Evolutionary conservation across 2,113 vertebrate genomes (phyloP), one percentile per base, ranked within the genome.

Genomic region (Ondatra zibethicus): DNA sequence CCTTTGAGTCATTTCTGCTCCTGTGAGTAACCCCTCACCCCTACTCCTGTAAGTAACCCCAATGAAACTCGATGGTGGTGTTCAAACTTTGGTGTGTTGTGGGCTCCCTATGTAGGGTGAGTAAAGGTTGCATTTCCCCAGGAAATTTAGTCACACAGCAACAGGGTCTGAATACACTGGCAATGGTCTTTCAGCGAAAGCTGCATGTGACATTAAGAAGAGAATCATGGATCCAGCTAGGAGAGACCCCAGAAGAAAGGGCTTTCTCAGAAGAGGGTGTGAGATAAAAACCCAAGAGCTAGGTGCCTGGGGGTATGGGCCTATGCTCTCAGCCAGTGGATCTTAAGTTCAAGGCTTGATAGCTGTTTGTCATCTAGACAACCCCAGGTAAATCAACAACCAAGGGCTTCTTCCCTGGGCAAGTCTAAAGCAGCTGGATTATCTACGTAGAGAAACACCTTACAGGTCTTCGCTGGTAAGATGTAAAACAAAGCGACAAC

Each of bases 381-480:
- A 87, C 42, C 70, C 93, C 39, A 29, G 10, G 66, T 66, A 70
- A 91, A 77, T n/a, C 29, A 14, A 12, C 81, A 88, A 42, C 65
- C 63, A 55, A 61, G 21, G 50, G 42, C 45, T 93, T 94, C 95
- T 88, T 96, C 86, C 80, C 84, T 63, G 42, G 84, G 95, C 97
- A 97, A 96, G 52, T 72, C 50, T 88, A 19, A 76, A 96, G 94
- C 39, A 97, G 95, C 68, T 68, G 81, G 81, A 89, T 50, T 50
- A 88, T 70, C 33, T 89, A 91, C 66, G 75, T 68, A 75, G 94
- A 89, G 82, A 93, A 96, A 96, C 1, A 91, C 5, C 89, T 88
- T 97, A 52, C 39, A 45, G 92, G 93, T 91, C 92, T 68, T 55
- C 97, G 52, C 85, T 96, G 92, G 96, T 33, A 82, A 97, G 88